phyloP scores from a whole-genome alignment of 2,113 vertebrate genomes.

The Thermophis baileyi region DNA sequence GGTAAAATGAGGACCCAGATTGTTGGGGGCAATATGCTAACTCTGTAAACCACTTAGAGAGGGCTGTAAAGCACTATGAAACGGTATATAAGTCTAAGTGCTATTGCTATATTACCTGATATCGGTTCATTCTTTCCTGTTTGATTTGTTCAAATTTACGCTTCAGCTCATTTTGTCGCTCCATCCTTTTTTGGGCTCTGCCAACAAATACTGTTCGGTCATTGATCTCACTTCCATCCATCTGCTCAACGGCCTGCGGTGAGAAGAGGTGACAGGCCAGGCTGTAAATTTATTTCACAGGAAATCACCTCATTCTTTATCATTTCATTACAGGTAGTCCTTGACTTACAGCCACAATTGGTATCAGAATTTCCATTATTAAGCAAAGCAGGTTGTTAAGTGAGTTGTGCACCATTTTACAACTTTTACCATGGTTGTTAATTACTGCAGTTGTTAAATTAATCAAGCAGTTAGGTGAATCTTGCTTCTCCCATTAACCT shows the following conservation, averaged over 20 bases:
- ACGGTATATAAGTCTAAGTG: too few relatives aligned
- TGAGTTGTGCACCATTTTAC: neutral
- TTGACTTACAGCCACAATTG: neutral
- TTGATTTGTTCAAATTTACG: slow-evolving; percentile 91
- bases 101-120: slow-evolving; percentile 94
- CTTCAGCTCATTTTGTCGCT: slow-evolving; percentile 91
- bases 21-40: too few relatives aligned
- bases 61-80: too few relatives aligned
- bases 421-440: neutral
- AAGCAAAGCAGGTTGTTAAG: neutral
- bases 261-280: neutral
- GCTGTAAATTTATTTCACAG: neutral
- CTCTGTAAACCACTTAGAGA: too few relatives aligned
- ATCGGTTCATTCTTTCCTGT: slow-evolving; percentile 86
- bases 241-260: slow-evolving; percentile 84
- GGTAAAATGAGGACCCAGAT: too few relatives aligned
- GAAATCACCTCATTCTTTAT: neutral
- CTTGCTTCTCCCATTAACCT: neutral
- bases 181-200: slow-evolving; percentile 90
- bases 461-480: neutral
- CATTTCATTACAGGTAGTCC: neutral
- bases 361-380: neutral
- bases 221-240: slow-evolving; percentile 90
- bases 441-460: neutral
- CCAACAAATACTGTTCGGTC: slow-evolving; percentile 86